Percentiles rank a stretch among this genome's conserved stretches.
phyloP scores from a whole-genome alignment of 2,113 vertebrate species.

The Quiscalus mexicanus region DNA sequence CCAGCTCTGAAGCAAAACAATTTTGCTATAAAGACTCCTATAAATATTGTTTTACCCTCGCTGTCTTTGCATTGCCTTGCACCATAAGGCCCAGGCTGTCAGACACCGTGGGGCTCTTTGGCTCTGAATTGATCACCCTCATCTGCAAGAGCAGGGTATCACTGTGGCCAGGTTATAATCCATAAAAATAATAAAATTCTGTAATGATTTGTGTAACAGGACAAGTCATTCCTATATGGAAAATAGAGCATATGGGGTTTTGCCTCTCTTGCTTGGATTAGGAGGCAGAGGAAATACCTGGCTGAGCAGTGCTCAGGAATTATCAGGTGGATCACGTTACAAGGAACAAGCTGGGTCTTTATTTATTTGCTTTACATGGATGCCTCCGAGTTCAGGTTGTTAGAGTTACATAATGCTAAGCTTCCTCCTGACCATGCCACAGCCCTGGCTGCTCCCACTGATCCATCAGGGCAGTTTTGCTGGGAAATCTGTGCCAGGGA shows the following conservation, averaged over 20 bases:
- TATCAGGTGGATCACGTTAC: conserved; percentile 32
- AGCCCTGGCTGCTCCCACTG: neutral
- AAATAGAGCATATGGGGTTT: neutral
- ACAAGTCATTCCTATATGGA: neutral
- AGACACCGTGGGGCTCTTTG: neutral
- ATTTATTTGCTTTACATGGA: conserved; percentile 2
- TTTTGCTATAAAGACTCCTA: neutral
- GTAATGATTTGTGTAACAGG: neutral
- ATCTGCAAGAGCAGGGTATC: neutral
- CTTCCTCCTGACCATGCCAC: neutral
- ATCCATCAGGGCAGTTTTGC: neutral
- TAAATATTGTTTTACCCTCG: neutral
- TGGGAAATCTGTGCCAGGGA: neutral
- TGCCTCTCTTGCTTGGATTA: conserved; percentile 13
- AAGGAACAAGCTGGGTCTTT: neutral
- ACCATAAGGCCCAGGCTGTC: neutral
- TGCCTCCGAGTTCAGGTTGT: neutral
- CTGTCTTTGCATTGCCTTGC: neutral
- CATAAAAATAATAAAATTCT: neutral
- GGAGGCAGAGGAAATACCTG: conserved; percentile 42
- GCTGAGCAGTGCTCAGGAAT: conserved; percentile 42
- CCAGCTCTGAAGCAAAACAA: neutral
- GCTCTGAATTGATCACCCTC: neutral
- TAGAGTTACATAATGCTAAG: neutral
- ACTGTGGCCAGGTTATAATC: neutral